Evolutionary conservation across 2,797 vertebrate genomes (phyloP).

Genomic region (Harpagifer antarcticus): DNA sequence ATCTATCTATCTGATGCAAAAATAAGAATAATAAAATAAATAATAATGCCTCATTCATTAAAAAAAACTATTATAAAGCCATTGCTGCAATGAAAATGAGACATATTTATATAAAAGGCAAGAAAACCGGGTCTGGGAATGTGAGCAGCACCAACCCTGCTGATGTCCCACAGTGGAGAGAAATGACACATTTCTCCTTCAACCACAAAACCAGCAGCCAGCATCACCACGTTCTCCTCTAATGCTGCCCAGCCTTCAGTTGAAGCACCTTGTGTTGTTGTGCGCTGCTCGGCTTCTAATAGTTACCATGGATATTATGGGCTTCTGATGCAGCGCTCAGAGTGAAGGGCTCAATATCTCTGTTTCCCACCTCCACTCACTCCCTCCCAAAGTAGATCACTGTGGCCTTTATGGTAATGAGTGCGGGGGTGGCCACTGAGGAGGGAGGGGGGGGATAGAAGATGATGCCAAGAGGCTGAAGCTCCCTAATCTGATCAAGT

Average conservation of each 20-base stretch:
- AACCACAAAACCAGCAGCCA: neutral
- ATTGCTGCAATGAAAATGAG: too few species aligned
- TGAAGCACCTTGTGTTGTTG: neutral
- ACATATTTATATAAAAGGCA: too few species aligned
- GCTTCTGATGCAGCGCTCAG: slow-evolving; percentile 29
- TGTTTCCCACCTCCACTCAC: slow-evolving; percentile 50
- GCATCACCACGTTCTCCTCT: neutral
- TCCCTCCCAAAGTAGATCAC: slow-evolving; percentile 52
- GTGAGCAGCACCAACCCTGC: too few species aligned
- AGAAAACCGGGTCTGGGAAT: too few species aligned
- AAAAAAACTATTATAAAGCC: too few species aligned
- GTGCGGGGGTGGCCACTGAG: neutral
- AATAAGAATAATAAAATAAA: too few species aligned
- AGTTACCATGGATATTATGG: slow-evolving; percentile 33
- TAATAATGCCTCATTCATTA: too few species aligned
- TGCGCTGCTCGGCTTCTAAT: neutral
- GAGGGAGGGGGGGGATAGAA: slow-evolving; percentile 35
- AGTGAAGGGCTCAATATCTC: slow-evolving; percentile 36
- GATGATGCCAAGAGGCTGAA: slow-evolving; percentile 62
- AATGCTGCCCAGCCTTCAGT: neutral
- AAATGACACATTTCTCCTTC: neutral
- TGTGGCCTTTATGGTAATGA: slow-evolving; percentile 63
- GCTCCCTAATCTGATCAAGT: slow-evolving; percentile 73
- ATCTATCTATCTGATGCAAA: too few species aligned
- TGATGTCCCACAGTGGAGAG: neutral